phyloP scores from a whole-genome alignment of 2,113 vertebrate species.

The Empidonax alnorum region DNA sequence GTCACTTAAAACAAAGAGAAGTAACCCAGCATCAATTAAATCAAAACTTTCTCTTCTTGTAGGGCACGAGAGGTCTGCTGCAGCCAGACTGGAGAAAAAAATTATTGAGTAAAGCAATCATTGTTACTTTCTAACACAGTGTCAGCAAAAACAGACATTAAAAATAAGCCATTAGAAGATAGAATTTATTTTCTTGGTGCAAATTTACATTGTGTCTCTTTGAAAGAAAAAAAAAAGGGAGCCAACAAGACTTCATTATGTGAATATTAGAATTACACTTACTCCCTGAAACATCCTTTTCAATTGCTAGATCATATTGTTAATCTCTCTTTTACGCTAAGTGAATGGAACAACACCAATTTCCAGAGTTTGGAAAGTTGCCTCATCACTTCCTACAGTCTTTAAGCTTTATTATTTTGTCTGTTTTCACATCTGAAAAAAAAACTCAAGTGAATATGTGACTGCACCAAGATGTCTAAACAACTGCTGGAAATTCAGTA shows the following conservation, averaged over 20 bases:
- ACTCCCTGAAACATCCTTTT: not conserved
- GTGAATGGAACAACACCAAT: not conserved
- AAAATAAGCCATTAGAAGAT: not conserved
- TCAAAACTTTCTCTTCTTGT: not conserved
- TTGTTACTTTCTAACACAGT: not conserved
- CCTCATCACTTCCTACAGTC: not conserved
- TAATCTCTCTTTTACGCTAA: not conserved
- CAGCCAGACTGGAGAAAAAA: not conserved
- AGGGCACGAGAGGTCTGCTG: not conserved
- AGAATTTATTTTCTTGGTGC: not conserved
- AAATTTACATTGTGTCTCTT: not conserved
- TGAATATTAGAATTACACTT: not conserved
- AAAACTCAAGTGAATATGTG: not conserved
- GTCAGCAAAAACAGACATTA: not conserved
- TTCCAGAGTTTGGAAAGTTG: not conserved
- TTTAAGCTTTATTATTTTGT: not conserved
- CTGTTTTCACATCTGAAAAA: not conserved
- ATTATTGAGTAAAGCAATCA: not conserved
- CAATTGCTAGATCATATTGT: not conserved
- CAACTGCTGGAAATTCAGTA: not conserved
- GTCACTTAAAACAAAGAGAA: not conserved
- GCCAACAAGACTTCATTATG: not conserved
- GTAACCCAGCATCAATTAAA: not conserved
- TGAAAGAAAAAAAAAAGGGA: not conserved
- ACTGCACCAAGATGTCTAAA: not conserved